Evolutionary conservation across 2,888 invertebrate species (phyloP), one percentile per base, ranked within the genome.

Genomic region (Hedychridium roseum): DNA sequence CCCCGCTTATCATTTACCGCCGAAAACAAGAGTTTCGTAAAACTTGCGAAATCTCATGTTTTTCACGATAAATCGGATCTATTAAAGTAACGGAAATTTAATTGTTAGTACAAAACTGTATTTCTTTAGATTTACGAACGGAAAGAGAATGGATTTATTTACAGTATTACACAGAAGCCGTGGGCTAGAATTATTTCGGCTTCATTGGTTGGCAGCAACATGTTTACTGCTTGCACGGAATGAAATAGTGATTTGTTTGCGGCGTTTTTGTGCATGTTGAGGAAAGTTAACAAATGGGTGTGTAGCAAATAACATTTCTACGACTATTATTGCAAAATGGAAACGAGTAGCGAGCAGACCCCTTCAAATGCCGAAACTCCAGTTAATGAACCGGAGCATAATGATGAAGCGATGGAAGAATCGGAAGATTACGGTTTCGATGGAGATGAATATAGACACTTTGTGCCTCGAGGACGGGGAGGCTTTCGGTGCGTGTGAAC

Each of bases 401-500:
- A 66, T 55, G 75, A 76, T 16, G 75, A 75, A 54, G 56, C 56
- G 18, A 72, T 74, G 71, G 78, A 77, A 47, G 78, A 76, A 40
- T 49, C 66, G 35, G 78, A 78, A 27, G 73, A 78, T 43, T 76
- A 74, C 50, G 68, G 74, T 71, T 76, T 80, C 72, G 78, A 79
- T 31, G 72, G 74, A 38, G 79, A 81, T 35, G 79, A 81, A 44
- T 80, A 80, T 52, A 80, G 82, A 58, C 83, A 82, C 64, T 82
- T 81, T 65, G 71, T 79, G 40, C 79, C 78, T 23, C 73, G 80
- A 50, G 80, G 82, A 20, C 74, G 83, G 60, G 81, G 81, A 46
- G 81, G 79, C 41, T 83, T 82, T 63, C 80, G 82, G 83, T 83
- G 77, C 46, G 63, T 63, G 47, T 27, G 50, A 26, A 37, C 28